Evolutionary conservation across 2,888 invertebrate genomes (phyloP), one percentile per base, ranked within the genome.

Genomic region (Oscheius sp.): DNA sequence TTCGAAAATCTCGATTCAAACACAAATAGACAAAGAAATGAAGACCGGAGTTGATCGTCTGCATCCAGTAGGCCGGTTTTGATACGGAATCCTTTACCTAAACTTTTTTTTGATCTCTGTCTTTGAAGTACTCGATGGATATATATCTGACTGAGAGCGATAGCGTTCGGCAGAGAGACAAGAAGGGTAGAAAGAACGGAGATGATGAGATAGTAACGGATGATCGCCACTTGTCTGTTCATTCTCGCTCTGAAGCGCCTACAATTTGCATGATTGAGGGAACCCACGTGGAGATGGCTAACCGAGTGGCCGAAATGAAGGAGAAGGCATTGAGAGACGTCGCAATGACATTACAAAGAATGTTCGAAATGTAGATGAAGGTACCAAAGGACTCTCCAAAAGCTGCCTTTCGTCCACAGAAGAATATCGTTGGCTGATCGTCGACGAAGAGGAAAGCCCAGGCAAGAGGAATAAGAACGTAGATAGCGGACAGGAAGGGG

Each of bases 331-430:
- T 77, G 28, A 80, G 71, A 5, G 63, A 44, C 24, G 75, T 75
- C 22, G 74, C 70, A 24, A 72, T 65, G 26, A 77, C 59, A 49
- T 80, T 78, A 65, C 78, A 75, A 44, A 74, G 45, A 41, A 80
- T 77, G 54, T 78, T 80, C 33, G 70, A 74, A 20, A 67, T 62
- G 68, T 80, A 80, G 24, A 80, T 78, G 63, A 75, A 78, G 2
- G 75, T 69, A 12, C 80, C 80, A 63, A 75, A 80, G 17, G 68
- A 68, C 45, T 77, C 73, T 14, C 78, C 75, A 41, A 80, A 80
- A 4, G 80, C 80, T 0, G 80, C 80, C 56, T 80, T 80, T 20
- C 80, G 24, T 30, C 80, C 80, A 68, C 80, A 80, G 59, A 76
- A 72, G 59, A 76, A 80, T 17, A 49, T 59, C 2, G 75, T 69